A percentile compares a stretch with the other conserved stretches of the same genome.
Conservation (phyloP, 2,888 invertebrate genomes). For the Diarsia mendica region DNA sequence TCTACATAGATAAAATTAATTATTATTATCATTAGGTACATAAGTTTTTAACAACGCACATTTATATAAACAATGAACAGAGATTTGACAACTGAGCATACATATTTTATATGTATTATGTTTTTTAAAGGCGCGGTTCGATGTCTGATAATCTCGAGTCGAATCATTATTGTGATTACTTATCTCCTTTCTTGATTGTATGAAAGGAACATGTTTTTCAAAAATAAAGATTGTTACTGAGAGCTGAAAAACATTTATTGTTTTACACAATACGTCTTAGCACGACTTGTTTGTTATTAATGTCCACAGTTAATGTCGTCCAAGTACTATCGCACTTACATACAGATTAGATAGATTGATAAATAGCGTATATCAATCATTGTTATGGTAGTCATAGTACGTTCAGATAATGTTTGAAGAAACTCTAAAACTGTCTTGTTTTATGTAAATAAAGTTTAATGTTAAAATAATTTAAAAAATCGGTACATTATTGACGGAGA, state of each 20-base stretch:
- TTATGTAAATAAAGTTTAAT: too few species aligned
- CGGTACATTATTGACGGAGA: too few species aligned
- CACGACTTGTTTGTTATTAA: neutral
- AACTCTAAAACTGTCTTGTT: too few species aligned
- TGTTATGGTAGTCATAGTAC: too few species aligned
- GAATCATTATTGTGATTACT: slow-evolving; percentile 23
- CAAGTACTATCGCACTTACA: neutral
- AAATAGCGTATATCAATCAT: too few species aligned
- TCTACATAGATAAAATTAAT: slow-evolving; percentile 2
- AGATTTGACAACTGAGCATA: slow-evolving; percentile 12
- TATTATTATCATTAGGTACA: slow-evolving; percentile 2
- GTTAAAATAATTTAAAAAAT: too few species aligned
- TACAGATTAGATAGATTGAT: slow-evolving; percentile 13
- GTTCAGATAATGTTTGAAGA: too few species aligned
- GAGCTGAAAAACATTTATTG: neutral
- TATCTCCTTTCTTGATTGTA: slow-evolving; percentile 22
- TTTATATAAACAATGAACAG: slow-evolving; percentile 8
- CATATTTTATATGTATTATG: neutral
- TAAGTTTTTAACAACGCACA: neutral
- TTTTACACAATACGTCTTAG: neutral
- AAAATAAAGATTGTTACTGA: too few species aligned
- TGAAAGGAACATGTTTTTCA: neutral
- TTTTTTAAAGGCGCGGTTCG: neutral
- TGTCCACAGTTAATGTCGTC: slow-evolving; percentile 9
- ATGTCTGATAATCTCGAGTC: slow-evolving; percentile 7